Percentiles rank a stretch among this genome's conserved stretches.
phyloP scores from a whole-genome alignment of 2,113 vertebrate species.

The Sigmodon hispidus region DNA sequence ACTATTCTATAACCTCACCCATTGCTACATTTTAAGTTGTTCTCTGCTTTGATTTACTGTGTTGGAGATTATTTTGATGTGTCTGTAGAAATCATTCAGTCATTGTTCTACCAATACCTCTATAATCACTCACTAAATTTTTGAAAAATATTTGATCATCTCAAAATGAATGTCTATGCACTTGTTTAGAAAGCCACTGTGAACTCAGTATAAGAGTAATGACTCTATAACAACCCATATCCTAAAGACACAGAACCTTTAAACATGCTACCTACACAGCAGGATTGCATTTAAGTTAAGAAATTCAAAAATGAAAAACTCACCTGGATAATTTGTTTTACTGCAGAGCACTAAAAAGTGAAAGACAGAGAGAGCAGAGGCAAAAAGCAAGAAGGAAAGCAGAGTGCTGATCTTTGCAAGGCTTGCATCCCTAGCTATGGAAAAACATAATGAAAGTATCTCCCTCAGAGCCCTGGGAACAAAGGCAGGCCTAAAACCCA shows the following conservation, averaged over 20 bases:
- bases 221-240: background rate
- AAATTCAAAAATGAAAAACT: background rate
- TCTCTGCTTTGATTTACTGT: background rate
- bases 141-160: background rate
- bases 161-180: background rate
- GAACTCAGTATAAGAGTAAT: background rate
- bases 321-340: background rate
- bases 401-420: background rate
- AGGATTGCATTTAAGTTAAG: background rate
- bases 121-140: background rate
- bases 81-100: background rate
- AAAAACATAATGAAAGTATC: background rate
- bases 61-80: background rate
- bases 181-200: background rate
- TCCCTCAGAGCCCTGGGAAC: too few species aligned
- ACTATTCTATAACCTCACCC: background rate
- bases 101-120: background rate
- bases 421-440: background rate
- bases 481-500: background rate
- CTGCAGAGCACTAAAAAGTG: background rate
- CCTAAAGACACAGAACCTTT: background rate
- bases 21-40: background rate
- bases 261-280: background rate
- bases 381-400: background rate
- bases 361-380: background rate